These are phyloP conservation scores for Merodon equestris DNA, from an alignment of 2,888 invertebrate species.

Conservation along the genomic window DNA sequence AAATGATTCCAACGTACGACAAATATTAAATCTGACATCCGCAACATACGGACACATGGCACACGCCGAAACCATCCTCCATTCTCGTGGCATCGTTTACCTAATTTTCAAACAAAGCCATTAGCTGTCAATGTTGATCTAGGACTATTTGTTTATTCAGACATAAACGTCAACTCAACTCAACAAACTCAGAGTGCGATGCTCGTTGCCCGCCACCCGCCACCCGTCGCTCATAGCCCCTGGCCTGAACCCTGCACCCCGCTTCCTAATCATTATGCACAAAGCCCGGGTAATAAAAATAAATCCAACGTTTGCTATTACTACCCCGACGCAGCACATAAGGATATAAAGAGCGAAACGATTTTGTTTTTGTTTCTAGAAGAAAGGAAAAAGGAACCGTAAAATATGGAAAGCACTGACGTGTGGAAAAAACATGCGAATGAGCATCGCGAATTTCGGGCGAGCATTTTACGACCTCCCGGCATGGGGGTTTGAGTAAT, in stretches of 20 bases:
- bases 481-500: no score
- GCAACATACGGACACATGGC: no score
- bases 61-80: background rate
- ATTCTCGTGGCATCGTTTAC: no score
- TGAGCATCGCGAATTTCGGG: constrained; percentile 24
- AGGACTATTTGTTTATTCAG: constrained; percentile 32
- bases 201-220: no score
- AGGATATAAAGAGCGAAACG: constrained; percentile 21
- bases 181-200: no score
- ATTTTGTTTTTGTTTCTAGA: background rate
- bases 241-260: no score
- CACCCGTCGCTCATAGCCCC: no score
- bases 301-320: constrained; percentile 51
- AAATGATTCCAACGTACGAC: no score
- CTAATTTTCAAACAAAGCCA: no score
- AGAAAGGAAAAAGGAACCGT: background rate
- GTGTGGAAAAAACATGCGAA: constrained; percentile 16
- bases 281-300: constrained; percentile 39
- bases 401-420: constrained; percentile 40
- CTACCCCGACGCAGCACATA: constrained; percentile 21
- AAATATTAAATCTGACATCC: no score
- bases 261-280: constrained; percentile 14
- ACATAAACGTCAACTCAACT: constrained; percentile 28
- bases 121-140: constrained; percentile 25
- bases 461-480: no score